phyloP scores from a whole-genome alignment of 2,113 vertebrate genomes.

The Camelus bactrianus region DNA sequence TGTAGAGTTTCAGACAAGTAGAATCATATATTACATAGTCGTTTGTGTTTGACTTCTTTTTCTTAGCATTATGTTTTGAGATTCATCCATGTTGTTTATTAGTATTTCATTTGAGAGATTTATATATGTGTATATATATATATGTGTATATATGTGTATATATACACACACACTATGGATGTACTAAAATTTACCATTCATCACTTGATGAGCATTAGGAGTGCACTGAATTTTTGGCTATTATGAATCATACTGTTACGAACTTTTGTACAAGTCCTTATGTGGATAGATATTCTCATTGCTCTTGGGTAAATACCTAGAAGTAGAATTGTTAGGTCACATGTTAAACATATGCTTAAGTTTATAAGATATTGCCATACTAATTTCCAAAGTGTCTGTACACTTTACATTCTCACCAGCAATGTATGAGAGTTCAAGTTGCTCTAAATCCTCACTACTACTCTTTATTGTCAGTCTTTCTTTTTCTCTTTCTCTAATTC shows the following conservation, averaged over 20 bases:
- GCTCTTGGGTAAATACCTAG: slow-evolving; percentile 33
- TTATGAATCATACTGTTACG: neutral
- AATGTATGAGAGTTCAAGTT: neutral
- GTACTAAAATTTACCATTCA: neutral
- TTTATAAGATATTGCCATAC: neutral
- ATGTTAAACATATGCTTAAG: neutral
- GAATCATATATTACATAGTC: neutral
- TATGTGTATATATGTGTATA: too few relatives aligned
- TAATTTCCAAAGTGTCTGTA: neutral
- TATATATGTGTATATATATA: too few relatives aligned
- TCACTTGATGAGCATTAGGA: slow-evolving; percentile 3
- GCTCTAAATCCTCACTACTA: neutral
- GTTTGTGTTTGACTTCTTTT: slow-evolving; percentile 40
- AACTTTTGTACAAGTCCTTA: neutral
- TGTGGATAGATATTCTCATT: neutral
- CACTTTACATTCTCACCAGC: neutral
- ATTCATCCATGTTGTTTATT: neutral
- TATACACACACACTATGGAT: neutral
- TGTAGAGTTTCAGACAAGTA: neutral
- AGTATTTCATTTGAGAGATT: neutral
- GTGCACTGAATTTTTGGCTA: neutral
- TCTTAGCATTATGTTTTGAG: slow-evolving; percentile 43
- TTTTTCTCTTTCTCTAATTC: neutral
- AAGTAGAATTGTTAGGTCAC: neutral
- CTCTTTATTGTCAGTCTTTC: neutral